These are phyloP conservation scores for Cliona cf. orientalis DNA, from an alignment of 37 sponge, comb jelly and placozoan genomes.

Conservation along the genomic window DNA sequence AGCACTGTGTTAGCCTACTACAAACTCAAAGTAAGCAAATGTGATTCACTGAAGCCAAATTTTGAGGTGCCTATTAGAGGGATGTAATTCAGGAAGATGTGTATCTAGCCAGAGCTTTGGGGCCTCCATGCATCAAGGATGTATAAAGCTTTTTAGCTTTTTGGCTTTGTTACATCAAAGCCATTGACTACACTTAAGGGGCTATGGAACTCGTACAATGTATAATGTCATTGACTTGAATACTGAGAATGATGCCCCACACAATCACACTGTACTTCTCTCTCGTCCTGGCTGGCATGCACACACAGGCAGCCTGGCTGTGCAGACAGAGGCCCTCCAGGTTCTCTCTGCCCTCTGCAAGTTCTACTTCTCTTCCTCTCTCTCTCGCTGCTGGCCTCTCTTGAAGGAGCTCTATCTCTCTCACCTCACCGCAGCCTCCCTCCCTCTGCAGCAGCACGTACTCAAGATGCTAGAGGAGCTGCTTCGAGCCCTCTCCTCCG, in stretches of 20 bases:
- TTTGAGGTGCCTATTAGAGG: too few relatives aligned
- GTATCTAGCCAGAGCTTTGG: too few relatives aligned
- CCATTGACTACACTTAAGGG: too few relatives aligned
- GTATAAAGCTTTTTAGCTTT: too few relatives aligned
- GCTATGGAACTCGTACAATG: too few relatives aligned
- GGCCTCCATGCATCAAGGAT: too few relatives aligned
- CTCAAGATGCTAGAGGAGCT: constrained; percentile 58
- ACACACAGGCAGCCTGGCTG: neutral
- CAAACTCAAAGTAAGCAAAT: constrained; percentile 18
- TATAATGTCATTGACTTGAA: too few relatives aligned
- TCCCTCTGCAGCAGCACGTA: constrained; percentile 42
- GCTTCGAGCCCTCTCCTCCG: constrained; percentile 22
- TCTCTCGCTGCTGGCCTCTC: constrained; percentile 16
- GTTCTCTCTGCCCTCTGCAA: constrained; percentile 48
- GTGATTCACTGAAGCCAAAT: too few relatives aligned
- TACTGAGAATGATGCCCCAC: too few relatives aligned
- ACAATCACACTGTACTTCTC: too few relatives aligned
- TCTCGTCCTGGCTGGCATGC: neutral
- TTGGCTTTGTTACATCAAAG: too few relatives aligned
- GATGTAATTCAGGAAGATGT: too few relatives aligned
- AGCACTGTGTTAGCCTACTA: constrained; percentile 41
- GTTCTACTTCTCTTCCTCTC: constrained; percentile 53
- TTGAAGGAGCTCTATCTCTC: constrained; percentile 34
- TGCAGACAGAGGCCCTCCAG: constrained; percentile 56
- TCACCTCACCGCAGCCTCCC: constrained; percentile 10